Evolutionary conservation across 2,888 invertebrate species (phyloP).

Genomic region (Caenorhabditis sp.): DNA sequence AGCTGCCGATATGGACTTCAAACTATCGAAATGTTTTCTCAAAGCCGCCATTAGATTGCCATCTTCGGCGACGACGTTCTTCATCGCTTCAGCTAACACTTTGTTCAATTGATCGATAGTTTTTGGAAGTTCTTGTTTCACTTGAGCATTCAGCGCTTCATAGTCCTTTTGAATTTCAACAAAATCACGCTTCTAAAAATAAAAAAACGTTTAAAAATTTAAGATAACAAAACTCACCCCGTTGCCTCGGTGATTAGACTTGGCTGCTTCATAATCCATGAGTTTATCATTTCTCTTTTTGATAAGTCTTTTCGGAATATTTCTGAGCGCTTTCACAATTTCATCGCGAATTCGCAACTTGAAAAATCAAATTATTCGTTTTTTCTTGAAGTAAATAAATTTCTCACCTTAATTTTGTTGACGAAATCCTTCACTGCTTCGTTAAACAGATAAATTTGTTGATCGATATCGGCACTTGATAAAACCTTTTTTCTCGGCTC

Average conservation of each 20-base stretch:
- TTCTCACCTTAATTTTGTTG: slow-evolving; percentile 14
- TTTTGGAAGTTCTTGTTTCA: slow-evolving; percentile 62
- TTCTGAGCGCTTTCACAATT: slow-evolving; percentile 50
- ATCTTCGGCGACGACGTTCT: slow-evolving; percentile 31
- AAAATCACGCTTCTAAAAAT: slow-evolving; percentile 22
- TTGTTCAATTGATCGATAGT: slow-evolving; percentile 51
- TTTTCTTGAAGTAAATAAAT: no score
- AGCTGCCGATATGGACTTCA: slow-evolving; percentile 10
- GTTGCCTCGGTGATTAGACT: slow-evolving; percentile 37
- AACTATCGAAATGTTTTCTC: slow-evolving; percentile 32
- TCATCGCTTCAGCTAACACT: slow-evolving; percentile 49
- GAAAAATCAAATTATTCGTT: no score
- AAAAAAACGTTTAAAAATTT: no score
- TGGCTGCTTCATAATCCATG: slow-evolving; percentile 65
- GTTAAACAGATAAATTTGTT: slow-evolving; percentile 41
- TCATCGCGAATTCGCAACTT: slow-evolving; percentile 48
- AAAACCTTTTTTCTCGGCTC: slow-evolving; percentile 46
- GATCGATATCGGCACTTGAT: slow-evolving; percentile 28
- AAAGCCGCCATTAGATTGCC: slow-evolving; percentile 31
- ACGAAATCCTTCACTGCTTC: slow-evolving; percentile 39
- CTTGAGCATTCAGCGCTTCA: slow-evolving; percentile 64
- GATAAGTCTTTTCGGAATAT: slow-evolving; percentile 59
- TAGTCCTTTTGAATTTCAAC: slow-evolving; percentile 51
- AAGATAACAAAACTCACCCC: slow-evolving; percentile 5
- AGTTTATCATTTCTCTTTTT: slow-evolving; percentile 67